Conservation (phyloP, 1,140 invertebrate genomes). For the Drosophila sp. region DNA sequence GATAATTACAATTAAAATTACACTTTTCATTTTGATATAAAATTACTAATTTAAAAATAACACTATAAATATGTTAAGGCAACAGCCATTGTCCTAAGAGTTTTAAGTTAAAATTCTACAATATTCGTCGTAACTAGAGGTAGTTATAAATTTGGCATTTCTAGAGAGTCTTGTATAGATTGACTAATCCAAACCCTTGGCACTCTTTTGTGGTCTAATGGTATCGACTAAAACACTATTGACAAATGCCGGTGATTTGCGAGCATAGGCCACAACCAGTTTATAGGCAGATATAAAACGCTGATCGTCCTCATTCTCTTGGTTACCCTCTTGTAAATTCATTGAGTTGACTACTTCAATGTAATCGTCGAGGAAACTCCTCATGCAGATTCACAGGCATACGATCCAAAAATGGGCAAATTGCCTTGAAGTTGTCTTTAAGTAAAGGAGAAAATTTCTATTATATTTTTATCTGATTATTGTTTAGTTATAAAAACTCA, state of each 20-base stretch:
- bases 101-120: not conserved
- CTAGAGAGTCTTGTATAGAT: not conserved
- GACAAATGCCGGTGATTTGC: conserved; percentile 84
- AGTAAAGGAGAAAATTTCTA: not conserved
- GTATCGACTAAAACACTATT: conserved; percentile 42
- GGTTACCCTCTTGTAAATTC: conserved; percentile 80
- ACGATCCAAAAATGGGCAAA: conserved; percentile 89
- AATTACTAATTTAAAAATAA: not conserved
- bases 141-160: conserved; percentile 5
- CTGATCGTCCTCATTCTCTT: conserved; percentile 18
- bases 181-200: conserved; percentile 46
- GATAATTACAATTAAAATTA: no score
- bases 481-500: not conserved
- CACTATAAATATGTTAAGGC: not conserved
- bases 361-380: conserved; percentile 87
- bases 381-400: conserved; percentile 87
- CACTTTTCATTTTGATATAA: no score
- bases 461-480: not conserved
- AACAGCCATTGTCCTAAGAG: not conserved
- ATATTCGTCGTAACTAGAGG: not conserved
- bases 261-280: conserved; percentile 85
- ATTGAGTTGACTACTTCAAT: conserved; percentile 84
- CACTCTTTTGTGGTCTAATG: not conserved
- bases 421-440: conserved; percentile 87
- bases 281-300: conserved; percentile 84